Percentiles rank a stretch among this genome's conserved stretches.
phyloP scores from a whole-genome alignment of 2,113 vertebrate species.

The Uria lomvia region DNA sequence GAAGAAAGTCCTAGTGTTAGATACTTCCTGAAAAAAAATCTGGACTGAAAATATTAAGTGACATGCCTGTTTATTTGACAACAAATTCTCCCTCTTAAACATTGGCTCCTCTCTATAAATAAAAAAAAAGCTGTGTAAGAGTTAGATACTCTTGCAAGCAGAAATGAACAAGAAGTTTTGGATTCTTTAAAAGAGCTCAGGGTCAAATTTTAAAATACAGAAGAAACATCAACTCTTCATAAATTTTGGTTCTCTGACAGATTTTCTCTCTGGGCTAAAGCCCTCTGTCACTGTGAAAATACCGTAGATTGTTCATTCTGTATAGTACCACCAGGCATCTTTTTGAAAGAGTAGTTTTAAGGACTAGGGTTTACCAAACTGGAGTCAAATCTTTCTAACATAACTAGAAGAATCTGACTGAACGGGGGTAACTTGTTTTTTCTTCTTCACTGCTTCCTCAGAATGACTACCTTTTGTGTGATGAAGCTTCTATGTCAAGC shows the following conservation, averaged over 20 bases:
- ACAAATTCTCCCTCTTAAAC: neutral
- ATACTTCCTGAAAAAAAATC: neutral
- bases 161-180: neutral
- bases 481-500: constrained; percentile 55
- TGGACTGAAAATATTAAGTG: neutral
- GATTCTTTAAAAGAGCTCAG: neutral
- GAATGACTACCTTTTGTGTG: constrained; percentile 66
- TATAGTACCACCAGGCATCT: neutral
- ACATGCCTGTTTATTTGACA: neutral
- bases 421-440: neutral
- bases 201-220: neutral
- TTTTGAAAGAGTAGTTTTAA: neutral
- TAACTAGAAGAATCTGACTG: neutral
- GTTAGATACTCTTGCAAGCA: neutral
- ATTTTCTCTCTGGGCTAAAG: neutral
- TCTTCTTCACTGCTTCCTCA: constrained; percentile 27
- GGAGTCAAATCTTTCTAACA: neutral
- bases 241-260: neutral
- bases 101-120: neutral
- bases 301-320: neutral
- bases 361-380: neutral
- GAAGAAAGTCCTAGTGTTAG: neutral
- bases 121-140: neutral
- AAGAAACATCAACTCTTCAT: neutral
- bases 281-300: neutral